Conservation (phyloP, 2,797 vertebrate species). For the Champsocephalus esox region DNA sequence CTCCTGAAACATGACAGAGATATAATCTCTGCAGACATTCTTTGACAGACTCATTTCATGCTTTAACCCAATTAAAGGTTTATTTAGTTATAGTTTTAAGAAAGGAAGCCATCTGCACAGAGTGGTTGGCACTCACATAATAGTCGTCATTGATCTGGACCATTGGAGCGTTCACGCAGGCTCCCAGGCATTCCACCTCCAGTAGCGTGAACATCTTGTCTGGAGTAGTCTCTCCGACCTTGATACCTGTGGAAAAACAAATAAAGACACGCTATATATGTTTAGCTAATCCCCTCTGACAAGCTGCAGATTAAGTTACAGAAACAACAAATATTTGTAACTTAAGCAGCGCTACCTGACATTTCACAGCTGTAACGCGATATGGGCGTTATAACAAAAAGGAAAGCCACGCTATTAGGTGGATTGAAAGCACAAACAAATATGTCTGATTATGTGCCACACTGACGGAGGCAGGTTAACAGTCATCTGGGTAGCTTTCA, state of each 20-base stretch:
- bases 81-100: conserved; percentile 37
- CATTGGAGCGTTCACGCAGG: conserved; percentile 99
- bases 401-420: background rate
- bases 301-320: conserved; percentile 36
- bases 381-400: background rate
- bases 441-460: conserved; percentile 24
- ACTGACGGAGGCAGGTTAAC: conserved; percentile 7
- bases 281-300: conserved; percentile 15
- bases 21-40: conserved; percentile 24
- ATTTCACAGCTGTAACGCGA: conserved; percentile 26
- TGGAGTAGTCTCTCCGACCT: conserved; percentile 94
- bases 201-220: conserved; percentile 96
- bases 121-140: conserved; percentile 89
- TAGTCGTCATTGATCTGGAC: conserved; percentile 99
- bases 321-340: conserved; percentile 24
- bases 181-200: conserved; percentile 98
- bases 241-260: conserved; percentile 88
- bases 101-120: conserved; percentile 20
- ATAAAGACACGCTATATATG: conserved; percentile 29
- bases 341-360: conserved; percentile 1
- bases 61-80: conserved; percentile 51
- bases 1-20: background rate
- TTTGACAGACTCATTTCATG: conserved; percentile 32
- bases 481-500: conserved; percentile 11
- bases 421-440: conserved; percentile 24